Evolutionary conservation across 2,888 invertebrate genomes (phyloP), one percentile per base, ranked within the genome.

Genomic region (Macaria notata): DNA sequence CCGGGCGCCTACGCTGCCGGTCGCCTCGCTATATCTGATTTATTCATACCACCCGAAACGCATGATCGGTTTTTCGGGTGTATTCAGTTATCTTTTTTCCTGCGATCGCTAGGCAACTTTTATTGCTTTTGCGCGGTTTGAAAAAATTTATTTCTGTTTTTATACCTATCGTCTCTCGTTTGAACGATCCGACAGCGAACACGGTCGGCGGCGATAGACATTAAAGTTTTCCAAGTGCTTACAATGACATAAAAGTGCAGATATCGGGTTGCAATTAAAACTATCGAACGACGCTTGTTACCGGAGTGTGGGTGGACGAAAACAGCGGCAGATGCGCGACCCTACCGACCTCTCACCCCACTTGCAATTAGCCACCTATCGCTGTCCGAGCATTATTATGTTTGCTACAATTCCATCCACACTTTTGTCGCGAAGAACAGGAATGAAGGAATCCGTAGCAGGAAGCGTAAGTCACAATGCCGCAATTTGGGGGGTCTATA

Each of bases 261-360:
- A 86, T 89, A 88, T 89, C 85, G 84, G 78, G 78, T 88, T 88
- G 86, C 89, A 91, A 89, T 89, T 89, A 88, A 88, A 88, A 86
- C 81, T 85, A 81, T 84, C 79, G 76, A 77, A 72, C 81, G 78
- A 73, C 69, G 75, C 79, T 86, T 83, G 86, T 83, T 84, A 87
- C 80, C 72, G 71, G 71, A 70, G 78, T 73, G 86, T 85, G 79
- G 86, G 84, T 75, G 86, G 84, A 84, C 81, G 79, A 84, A 80
- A 79, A 80, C 82, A 81, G 59, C 38, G 41, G 83, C 88, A 90
- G 90, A 91, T 90, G 89, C 80, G 71, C 79, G 82, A 84, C 88
- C 88, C 87, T 80, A 71, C 78, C 77, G 80, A 78, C 84, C 84
- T 84, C 79, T 75, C 78, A 76, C 82, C 83, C 81, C 75, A 65